Evolutionary conservation across 2,113 vertebrate species (phyloP), one percentile per base, ranked within the genome.

Genomic region (Rousettus leschenaultii): DNA sequence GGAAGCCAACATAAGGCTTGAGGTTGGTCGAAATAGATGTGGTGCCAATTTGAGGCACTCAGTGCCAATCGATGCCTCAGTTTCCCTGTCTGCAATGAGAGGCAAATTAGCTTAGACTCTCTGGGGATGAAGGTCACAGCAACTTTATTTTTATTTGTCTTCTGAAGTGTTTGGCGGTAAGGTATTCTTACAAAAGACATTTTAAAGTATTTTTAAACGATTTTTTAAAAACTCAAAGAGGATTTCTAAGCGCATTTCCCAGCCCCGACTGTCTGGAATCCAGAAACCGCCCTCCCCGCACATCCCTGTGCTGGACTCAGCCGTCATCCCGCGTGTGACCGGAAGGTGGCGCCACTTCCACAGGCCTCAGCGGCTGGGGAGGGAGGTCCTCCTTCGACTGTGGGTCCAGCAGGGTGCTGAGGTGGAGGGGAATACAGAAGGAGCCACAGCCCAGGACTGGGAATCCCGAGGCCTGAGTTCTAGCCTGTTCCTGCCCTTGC

Each of bases 301-400:
- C 14, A 11, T 65, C 75, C 45, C 51, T 7, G 48, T 83, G 61
- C 33, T 7, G 61, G 86, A 68, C 86, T 78, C 84, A 55, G 93
- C 24, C 7, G 66, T 83, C 93, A 91, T 78, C 66, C 89, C 68
- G 40, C 28, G 8, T 19, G 2, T 40, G 83, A 55, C 43, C 97
- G 65, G 68, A 40, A 98, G 97, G 78, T 98, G 97, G 86, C 93
- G 68, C 89, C 73, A 91, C 74, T 6, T 73, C 45, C 97, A 78
- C 88, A 91, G 95, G 48, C 78, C 82, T 97, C 86, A 18, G 74
- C 35, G 2, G 61, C 65, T 63, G 70, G 70, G 63, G 79, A 66
- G 79, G 43, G n/a, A 19, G 19, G 84, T 57, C 71, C 30, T 61
- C 80, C 45, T 86, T 38, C 12, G 86, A 78, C 43, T 86, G 63